Evolutionary conservation across 2,888 invertebrate genomes (phyloP).

Genomic region (Spatulosminthurus flaviceps): DNA sequence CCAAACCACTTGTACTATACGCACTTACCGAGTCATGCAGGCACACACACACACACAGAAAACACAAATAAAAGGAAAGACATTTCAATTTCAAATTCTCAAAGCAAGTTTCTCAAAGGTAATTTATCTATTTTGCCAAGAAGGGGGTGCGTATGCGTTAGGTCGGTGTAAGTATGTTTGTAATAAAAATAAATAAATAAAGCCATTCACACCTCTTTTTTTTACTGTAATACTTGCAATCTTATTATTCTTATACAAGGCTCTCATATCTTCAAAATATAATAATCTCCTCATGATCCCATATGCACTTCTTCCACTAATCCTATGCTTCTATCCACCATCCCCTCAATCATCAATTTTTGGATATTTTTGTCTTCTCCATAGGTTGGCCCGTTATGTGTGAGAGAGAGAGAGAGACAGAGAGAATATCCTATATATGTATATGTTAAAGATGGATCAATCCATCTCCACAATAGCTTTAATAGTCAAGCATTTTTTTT

Average conservation of each 20-base stretch:
- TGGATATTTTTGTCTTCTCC: constrained; percentile 5
- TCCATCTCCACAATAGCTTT: constrained; percentile 7
- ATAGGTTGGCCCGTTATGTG: constrained; percentile 1
- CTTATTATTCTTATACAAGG: too few species aligned
- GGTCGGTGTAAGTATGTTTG: neutral
- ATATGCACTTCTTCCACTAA: neutral
- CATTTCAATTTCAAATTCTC: neutral
- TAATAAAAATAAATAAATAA: neutral
- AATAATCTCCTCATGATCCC: neutral
- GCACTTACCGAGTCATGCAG: too few species aligned
- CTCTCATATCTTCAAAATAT: too few species aligned
- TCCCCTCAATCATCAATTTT: neutral
- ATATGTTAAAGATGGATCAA: neutral
- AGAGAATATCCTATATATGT: neutral
- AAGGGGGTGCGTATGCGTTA: neutral
- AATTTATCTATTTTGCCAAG: constrained; percentile 28
- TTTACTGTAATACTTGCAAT: too few species aligned
- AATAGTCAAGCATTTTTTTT: too few species aligned
- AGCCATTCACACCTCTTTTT: constrained; percentile 2
- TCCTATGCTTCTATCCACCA: neutral
- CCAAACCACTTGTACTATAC: too few species aligned
- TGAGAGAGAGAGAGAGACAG: neutral
- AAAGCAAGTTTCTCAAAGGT: constrained; percentile 15
- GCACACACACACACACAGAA: too few species aligned
- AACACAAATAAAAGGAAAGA: too few species aligned